Base-by-base conservation (phyloP, 1,140 invertebrate species). In the Heterodera carotae region DNA sequence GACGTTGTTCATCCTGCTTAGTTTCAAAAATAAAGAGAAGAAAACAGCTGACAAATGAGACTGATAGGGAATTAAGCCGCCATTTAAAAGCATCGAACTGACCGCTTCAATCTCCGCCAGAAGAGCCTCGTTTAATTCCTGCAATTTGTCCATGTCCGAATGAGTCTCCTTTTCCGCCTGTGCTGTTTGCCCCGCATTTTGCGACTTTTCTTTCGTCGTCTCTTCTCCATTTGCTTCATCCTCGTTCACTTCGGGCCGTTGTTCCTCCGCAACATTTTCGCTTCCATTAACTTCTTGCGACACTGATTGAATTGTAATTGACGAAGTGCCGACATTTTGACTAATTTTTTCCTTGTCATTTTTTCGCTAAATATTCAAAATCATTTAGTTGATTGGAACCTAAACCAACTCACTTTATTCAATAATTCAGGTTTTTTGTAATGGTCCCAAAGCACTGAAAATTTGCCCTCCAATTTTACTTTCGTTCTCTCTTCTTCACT, bases 1-100 rank as follows among this genome's bases (percentile, higher is more conserved):
- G 76, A 4, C 82, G 82, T 27, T 83, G 77, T 12, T 81, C 80
- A 60, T 78, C 76, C 77, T 78, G 59, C 22, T n/a, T n/a, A n/a
- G n/a, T n/a, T n/a, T n/a, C n/a, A n/a, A n/a, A n/a, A n/a, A n/a
- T n/a, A n/a, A n/a, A n/a, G n/a, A n/a, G n/a, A n/a, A n/a, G n/a
- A n/a, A n/a, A n/a, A n/a, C n/a, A n/a, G n/a, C n/a, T n/a, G n/a
- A n/a, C n/a, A n/a, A n/a, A n/a, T n/a, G n/a, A n/a, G n/a, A n/a
- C n/a, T n/a, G n/a, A n/a, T n/a, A n/a, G n/a, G n/a, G n/a, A n/a
- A n/a, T n/a, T n/a, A n/a, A n/a, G n/a, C n/a, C n/a, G n/a, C n/a
- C n/a, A n/a, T n/a, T n/a, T n/a, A n/a, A n/a, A n/a, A n/a, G n/a
- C n/a, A n/a, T n/a, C n/a, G 18, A 34, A 29, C 48, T 22, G 31